These are phyloP conservation scores for Cynopterus brachyotis DNA, from an alignment of 2,113 vertebrate species.

Conservation along the genomic window DNA sequence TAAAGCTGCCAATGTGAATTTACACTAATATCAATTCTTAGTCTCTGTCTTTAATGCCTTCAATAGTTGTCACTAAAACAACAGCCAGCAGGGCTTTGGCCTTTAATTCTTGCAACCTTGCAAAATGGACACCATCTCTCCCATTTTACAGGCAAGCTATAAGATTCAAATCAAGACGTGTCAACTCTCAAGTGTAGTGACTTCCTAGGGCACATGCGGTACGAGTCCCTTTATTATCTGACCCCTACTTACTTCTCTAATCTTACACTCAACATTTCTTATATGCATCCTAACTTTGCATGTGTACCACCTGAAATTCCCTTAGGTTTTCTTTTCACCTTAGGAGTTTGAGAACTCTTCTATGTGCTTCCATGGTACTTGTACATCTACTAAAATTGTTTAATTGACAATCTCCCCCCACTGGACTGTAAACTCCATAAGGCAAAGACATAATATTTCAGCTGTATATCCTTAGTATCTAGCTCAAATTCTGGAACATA, in stretches of 20 bases:
- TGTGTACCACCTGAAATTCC: background rate
- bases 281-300: background rate
- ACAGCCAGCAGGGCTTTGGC: background rate
- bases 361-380: background rate
- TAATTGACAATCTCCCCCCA: background rate
- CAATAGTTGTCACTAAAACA: background rate
- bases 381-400: background rate
- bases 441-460: background rate
- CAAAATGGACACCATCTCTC: background rate
- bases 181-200: background rate
- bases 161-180: background rate
- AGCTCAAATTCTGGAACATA: background rate
- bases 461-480: background rate
- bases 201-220: background rate
- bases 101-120: background rate
- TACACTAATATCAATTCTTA: background rate
- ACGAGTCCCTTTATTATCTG: background rate
- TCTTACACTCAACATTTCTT: background rate
- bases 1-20: background rate
- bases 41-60: background rate
- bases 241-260: background rate
- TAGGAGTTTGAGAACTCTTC: background rate
- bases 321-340: background rate
- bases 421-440: background rate
- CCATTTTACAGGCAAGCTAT: background rate